A percentile compares a stretch with the other conserved stretches of the same genome.
These are phyloP conservation scores for Melanostoma scalare DNA, from an alignment of 2,888 invertebrate genomes.

Conservation along the genomic window DNA sequence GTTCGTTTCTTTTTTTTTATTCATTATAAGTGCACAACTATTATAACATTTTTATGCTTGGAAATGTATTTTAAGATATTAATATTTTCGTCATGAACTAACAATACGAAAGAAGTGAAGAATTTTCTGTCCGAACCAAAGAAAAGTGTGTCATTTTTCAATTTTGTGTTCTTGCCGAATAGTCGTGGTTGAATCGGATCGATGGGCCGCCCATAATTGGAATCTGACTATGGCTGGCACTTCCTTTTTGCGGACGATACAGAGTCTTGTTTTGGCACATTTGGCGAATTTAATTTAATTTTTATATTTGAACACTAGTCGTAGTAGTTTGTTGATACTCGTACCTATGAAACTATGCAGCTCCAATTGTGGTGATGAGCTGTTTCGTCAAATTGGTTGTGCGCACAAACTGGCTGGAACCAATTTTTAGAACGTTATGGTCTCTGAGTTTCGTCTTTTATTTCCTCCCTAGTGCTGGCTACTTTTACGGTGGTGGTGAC, in stretches of 20 bases:
- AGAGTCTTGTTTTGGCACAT: constrained; percentile 36
- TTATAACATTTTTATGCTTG: constrained; percentile 21
- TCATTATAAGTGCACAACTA: constrained; percentile 19
- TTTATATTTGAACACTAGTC: not conserved
- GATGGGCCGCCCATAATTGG: constrained; percentile 61
- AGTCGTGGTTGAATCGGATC: constrained; percentile 26
- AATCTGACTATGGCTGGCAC: constrained; percentile 51
- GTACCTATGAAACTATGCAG: constrained; percentile 28
- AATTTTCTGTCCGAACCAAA: constrained; percentile 46
- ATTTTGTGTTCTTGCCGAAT: constrained; percentile 58
- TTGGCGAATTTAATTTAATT: constrained; percentile 36
- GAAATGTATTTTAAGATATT: constrained; percentile 55
- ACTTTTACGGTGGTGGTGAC: constrained; percentile 64
- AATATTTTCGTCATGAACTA: constrained; percentile 60
- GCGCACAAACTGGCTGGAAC: constrained; percentile 29
- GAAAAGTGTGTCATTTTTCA: constrained; percentile 66
- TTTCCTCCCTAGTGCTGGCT: constrained; percentile 57
- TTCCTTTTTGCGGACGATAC: constrained; percentile 34
- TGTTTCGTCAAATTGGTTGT: constrained; percentile 60
- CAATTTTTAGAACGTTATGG: constrained; percentile 70
- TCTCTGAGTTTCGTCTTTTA: constrained; percentile 51
- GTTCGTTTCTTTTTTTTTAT: constrained; percentile 25
- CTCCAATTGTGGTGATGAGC: constrained; percentile 66
- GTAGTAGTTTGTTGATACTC: not conserved
- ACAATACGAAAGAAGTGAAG: not conserved